Conservation (phyloP, 2,113 vertebrate species). For the Variabilichromis moorii region DNA sequence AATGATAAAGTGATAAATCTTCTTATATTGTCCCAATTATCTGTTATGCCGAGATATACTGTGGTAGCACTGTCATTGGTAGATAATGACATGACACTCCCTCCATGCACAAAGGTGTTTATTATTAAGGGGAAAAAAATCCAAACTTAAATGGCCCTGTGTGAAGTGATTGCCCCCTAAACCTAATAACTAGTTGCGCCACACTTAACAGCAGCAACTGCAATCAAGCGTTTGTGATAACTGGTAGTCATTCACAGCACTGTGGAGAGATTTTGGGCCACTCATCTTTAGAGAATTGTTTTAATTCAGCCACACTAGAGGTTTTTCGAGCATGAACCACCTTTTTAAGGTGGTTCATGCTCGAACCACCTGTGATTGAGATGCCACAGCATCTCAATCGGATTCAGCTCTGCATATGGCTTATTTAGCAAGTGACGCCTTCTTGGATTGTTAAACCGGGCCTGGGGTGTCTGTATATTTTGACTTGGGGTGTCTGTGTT, state of each 20-base stretch:
- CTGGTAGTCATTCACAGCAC: neutral
- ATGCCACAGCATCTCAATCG: neutral
- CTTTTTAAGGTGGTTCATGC: neutral
- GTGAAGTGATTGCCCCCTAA: neutral
- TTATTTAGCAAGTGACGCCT: neutral
- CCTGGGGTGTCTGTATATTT: neutral
- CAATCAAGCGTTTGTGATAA: neutral
- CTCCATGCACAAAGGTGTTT: neutral
- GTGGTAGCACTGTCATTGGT: neutral
- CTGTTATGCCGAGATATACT: neutral
- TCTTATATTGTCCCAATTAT: neutral
- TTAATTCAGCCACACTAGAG: neutral
- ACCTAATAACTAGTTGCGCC: neutral
- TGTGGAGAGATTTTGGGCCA: neutral
- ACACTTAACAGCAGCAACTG: neutral
- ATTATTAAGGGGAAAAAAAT: neutral
- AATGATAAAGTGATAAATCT: neutral
- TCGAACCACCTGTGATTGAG: too few relatives aligned
- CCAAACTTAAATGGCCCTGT: neutral
- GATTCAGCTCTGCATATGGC: neutral
- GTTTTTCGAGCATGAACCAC: neutral
- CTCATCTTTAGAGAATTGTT: neutral
- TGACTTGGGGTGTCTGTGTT: neutral
- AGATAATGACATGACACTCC: neutral
- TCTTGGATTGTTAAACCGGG: neutral